phyloP scores from a whole-genome alignment of 2,888 invertebrate species.

The Acrobasis consociella region DNA sequence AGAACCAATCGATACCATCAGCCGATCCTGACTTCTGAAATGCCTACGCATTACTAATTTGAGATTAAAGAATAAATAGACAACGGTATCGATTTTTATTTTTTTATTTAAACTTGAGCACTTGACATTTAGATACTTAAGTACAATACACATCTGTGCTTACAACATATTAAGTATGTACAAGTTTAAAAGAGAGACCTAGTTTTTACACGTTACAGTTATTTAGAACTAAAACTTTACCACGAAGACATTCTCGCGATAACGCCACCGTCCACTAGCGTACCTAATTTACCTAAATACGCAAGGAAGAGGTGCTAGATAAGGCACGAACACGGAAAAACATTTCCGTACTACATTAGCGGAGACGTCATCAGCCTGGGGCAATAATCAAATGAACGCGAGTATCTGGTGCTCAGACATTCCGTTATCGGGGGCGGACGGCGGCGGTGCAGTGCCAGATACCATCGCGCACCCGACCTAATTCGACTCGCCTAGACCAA shows the following conservation, averaged over 20 bases:
- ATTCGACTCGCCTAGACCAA: constrained; percentile 61
- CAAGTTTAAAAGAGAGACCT: neutral
- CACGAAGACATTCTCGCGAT: constrained; percentile 35
- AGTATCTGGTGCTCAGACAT: constrained; percentile 61
- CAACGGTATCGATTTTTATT: no score
- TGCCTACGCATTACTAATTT: no score
- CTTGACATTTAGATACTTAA: no score
- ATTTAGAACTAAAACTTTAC: constrained; percentile 31
- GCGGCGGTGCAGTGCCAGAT: constrained; percentile 61
- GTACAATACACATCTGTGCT: no score
- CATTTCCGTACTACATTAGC: constrained; percentile 58
- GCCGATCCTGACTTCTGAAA: no score
- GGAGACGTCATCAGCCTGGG: constrained; percentile 57
- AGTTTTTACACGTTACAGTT: constrained; percentile 10
- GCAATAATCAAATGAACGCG: constrained; percentile 71
- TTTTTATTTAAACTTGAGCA: no score
- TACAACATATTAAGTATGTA: no score
- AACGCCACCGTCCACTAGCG: constrained; percentile 28
- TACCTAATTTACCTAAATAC: constrained; percentile 53
- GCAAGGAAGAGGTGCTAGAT: constrained; percentile 50
- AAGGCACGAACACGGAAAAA: constrained; percentile 64
- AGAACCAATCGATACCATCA: no score
- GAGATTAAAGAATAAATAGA: no score
- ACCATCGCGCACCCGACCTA: constrained; percentile 71
- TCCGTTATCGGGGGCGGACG: constrained; percentile 59